Evolutionary conservation across 2,888 invertebrate species (phyloP), one percentile per base, ranked within the genome.

Genomic region (Alitta virens): DNA sequence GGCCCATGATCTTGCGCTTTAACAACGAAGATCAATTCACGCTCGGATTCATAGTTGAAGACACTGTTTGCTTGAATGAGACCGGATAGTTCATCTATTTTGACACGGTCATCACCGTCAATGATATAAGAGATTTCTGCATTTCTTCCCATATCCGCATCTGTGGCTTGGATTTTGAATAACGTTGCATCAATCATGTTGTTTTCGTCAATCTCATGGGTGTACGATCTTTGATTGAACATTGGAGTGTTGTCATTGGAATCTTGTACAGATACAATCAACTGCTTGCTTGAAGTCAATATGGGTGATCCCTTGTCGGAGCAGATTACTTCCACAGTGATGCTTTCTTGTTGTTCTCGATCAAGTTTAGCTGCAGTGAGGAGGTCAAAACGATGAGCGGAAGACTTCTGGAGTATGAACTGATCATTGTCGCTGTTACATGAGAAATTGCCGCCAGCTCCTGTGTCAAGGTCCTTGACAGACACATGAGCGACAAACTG

Each of bases 401-500:
- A 40, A 46, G 60, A 25, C 18, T 25, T 57, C 42, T 42, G 26
- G 21, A 63, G 56, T 3, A 14, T 16, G 25, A 63, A 63, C 1
- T 38, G 25, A 9, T 42, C 24, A 43, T 60, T 40, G n/a, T 50
- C 26, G 12, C 60, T 23, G n/a, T 9, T n/a, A 27, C 63, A 63
- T 3, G 42, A 40, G 12, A 55, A 53, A 21, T 50, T 12, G 7
- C 63, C 63, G 25, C 53, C 57, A 7, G 24, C 16, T 21, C 60
- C 63, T 0, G 49, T 50, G 27, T 63, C 63, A 2, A 40, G 53
- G 27, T 63, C 63, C 2, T 26, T 42, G 3, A 63, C 63, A 2
- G 63, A 63, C 7, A 63, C 50, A 23, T 63, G 60, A 2, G 63
- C 60, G 3, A 63, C 60, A 51, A 60, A 63, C 18, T 58, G 53